These are phyloP conservation scores for pig (Sus scrofa) DNA, from an alignment of 2,113 vertebrate genomes.

Conservation along the genomic window DNA sequence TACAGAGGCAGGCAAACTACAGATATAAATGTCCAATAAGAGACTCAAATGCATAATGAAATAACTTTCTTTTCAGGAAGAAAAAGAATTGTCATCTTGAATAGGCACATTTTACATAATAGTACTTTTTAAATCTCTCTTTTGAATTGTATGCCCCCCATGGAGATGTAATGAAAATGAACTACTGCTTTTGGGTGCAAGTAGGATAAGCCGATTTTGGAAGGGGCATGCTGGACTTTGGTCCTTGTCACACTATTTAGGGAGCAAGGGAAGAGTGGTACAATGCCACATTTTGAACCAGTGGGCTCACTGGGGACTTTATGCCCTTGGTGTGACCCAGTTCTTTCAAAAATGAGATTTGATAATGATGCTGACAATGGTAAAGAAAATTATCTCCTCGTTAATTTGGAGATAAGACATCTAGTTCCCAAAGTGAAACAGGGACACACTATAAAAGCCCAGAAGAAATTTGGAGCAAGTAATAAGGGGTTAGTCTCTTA, in stretches of 20 bases:
- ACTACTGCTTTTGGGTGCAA: constrained; percentile 51
- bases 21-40: neutral
- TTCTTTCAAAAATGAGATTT: neutral
- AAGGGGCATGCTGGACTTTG: constrained; percentile 7
- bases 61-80: neutral
- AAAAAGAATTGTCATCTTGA: constrained; percentile 52
- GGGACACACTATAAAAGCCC: neutral
- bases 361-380: constrained; percentile 33
- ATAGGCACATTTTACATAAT: constrained; percentile 34
- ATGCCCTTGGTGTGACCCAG: neutral
- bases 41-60: constrained; percentile 1
- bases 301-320: neutral
- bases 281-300: neutral
- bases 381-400: constrained; percentile 49
- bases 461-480: constrained; percentile 34
- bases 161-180: constrained; percentile 14
- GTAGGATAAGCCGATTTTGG: constrained; percentile 57
- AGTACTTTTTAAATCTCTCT: constrained; percentile 28
- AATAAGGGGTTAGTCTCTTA: neutral
- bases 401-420: neutral
- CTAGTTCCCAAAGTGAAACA: neutral
- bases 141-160: constrained; percentile 6
- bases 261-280: neutral
- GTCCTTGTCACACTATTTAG: neutral
- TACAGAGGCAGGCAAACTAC: neutral